Evolutionary conservation across 2,888 invertebrate genomes (phyloP).

Genomic region (Argyresthia albistria): DNA sequence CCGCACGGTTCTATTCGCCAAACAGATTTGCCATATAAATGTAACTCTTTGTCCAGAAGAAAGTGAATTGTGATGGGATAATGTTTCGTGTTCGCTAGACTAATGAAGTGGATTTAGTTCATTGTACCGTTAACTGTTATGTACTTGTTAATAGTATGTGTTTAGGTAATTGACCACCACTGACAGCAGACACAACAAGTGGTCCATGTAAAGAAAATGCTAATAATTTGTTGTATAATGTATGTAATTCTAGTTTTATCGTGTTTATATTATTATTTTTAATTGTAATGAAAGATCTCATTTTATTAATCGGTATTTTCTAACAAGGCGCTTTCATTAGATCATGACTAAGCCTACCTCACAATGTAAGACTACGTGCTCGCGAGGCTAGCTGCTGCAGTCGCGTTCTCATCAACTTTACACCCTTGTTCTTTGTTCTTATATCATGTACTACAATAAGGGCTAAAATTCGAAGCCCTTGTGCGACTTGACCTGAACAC

Average conservation of each 20-base stretch:
- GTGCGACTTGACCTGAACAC: constrained; percentile 7
- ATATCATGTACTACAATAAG: too few relatives aligned
- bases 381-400: neutral
- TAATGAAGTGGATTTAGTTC: constrained; percentile 23
- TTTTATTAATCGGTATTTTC: constrained; percentile 73
- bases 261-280: constrained; percentile 69
- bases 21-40: constrained; percentile 11
- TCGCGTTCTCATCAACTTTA: neutral
- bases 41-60: neutral
- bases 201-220: constrained; percentile 53
- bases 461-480: constrained; percentile 19
- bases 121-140: constrained; percentile 57
- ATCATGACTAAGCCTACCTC: constrained; percentile 73
- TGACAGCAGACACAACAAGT: constrained; percentile 27
- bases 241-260: constrained; percentile 69
- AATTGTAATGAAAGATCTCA: constrained; percentile 73
- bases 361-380: constrained; percentile 52
- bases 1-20: too few relatives aligned
- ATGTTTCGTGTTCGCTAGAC: neutral
- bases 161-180: constrained; percentile 29
- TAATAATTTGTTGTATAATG: constrained; percentile 67
- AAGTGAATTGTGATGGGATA: neutral
- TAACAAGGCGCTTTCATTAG: constrained; percentile 73
- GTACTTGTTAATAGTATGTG: constrained; percentile 38
- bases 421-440: neutral